These are phyloP conservation scores for Speoplatyrhinus poulsoni DNA, from an alignment of 2,113 vertebrate genomes.

Conservation along the genomic window DNA sequence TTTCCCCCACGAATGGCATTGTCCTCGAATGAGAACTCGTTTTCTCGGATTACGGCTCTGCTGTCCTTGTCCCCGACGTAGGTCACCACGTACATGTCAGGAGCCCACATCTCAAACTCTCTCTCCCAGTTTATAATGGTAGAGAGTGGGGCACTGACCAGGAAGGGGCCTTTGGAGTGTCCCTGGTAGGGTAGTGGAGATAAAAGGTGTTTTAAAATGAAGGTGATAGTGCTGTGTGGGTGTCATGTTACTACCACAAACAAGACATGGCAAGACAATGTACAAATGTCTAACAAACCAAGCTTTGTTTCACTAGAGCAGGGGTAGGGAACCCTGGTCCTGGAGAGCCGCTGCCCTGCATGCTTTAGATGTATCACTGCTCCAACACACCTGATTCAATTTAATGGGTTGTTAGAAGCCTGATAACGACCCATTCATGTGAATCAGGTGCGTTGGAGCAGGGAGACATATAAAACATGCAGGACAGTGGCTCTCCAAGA, in stretches of 20 bases:
- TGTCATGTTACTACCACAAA: too few species aligned
- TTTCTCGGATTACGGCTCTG: constrained; percentile 93
- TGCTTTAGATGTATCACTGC: too few species aligned
- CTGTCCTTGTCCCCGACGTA: constrained; percentile 97
- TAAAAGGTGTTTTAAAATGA: too few species aligned
- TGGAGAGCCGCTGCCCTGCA: too few species aligned
- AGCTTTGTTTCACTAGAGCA: not conserved
- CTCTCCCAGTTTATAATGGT: constrained; percentile 99
- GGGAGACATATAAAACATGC: too few species aligned
- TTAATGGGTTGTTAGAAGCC: too few species aligned
- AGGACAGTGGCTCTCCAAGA: too few species aligned
- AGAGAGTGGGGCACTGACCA: constrained; percentile 95
- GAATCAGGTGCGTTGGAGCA: too few species aligned
- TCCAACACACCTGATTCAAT: too few species aligned
- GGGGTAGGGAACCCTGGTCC: too few species aligned
- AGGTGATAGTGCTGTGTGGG: too few species aligned
- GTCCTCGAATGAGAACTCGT: constrained; percentile 97
- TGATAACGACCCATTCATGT: too few species aligned
- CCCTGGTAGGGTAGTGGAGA: constrained; percentile 72
- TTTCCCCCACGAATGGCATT: constrained; percentile 96
- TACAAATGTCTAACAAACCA: not conserved
- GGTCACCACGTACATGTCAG: constrained; percentile 97
- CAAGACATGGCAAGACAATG: not conserved
- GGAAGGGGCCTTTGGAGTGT: constrained; percentile 96
- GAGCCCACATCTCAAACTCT: constrained; percentile 99